phyloP scores from a whole-genome alignment of 2,113 vertebrate genomes.

The Podocnemis expansa region DNA sequence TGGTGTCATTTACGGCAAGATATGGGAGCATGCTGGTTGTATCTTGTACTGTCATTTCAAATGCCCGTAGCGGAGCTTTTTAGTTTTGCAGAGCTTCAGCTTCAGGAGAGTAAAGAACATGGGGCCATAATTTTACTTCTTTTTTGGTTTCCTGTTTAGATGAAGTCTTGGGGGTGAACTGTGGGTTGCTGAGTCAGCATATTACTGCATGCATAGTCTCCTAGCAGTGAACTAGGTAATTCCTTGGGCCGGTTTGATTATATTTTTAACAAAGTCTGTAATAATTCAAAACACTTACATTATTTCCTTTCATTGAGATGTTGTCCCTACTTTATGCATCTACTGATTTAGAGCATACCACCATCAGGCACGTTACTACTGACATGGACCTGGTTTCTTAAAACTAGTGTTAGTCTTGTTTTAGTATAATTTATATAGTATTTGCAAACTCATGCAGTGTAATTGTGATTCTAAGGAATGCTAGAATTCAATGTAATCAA shows the following conservation, averaged over 20 bases:
- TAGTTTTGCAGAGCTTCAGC: neutral
- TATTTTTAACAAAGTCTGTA: neutral
- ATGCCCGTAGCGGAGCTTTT: neutral
- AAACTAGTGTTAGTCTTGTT: neutral
- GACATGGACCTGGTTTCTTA: neutral
- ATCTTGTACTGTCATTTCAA: neutral
- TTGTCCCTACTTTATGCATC: neutral
- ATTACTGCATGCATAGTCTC: neutral
- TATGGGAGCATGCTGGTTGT: neutral
- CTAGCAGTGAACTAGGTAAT: constrained; percentile 3
- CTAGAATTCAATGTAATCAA: constrained; percentile 37
- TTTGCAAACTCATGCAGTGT: neutral
- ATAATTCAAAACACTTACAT: constrained; percentile 10
- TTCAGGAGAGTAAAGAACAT: neutral
- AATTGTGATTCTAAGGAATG: constrained; percentile 15
- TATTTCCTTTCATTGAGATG: constrained; percentile 26
- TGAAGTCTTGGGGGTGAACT: neutral
- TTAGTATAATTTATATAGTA: constrained; percentile 26
- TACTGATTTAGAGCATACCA: neutral
- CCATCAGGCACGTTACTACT: neutral
- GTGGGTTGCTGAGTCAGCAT: neutral
- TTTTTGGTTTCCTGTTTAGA: neutral
- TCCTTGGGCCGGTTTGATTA: neutral
- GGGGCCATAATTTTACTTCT: neutral
- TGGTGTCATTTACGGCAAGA: neutral